Base-by-base conservation (phyloP, 1,140 invertebrate genomes). In the Phymorhynchus buccinoides region DNA sequence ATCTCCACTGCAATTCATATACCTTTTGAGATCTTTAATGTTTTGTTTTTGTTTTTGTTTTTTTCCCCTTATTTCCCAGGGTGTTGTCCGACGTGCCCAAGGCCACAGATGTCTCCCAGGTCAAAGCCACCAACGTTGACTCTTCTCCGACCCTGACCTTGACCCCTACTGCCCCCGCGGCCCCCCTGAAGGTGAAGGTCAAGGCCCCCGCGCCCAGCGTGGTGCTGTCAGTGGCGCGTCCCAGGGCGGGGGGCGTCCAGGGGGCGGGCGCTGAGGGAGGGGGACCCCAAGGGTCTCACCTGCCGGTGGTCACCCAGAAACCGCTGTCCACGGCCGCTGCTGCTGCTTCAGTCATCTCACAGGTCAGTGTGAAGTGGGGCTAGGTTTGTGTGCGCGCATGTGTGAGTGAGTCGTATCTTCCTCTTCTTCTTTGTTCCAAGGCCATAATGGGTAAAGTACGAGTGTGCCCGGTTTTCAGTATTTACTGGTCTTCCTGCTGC, bases 141-240 rank as follows among this genome's bases (percentile, higher is more conserved):
- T 56, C 87, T 35, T 81, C 86, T 9, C 86, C 87, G n/a, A 73
- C 79, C 0, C 48, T 85, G 3, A 32, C 66, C 3, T n/a, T n/a
- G n/a, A n/a, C n/a, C n/a, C n/a, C n/a, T n/a, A n/a, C n/a, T n/a
- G n/a, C n/a, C n/a, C 66, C 80, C 35, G 62, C 80, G 4, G 32
- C 42, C 18, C 27, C 80, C 6, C 41, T 83, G 39, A 83, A 83
- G 80, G 80, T 83, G 18, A 85, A 89, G 48, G 86, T 89, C 9
- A 89, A 90, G 77, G 86, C 84, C 32, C 84, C 86, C 56, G 86
- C 68, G 88, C 88, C 78, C n/a, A 91, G 89, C 62, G 87, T 91
- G 30, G 91, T 93, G 35, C 92, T 92, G 1, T 89, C 90, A 16
- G 89, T 93, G 89, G 82, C 92, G n/a, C 90, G 90, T 78, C 80